Evolutionary conservation across 2,797 vertebrate species (phyloP), one percentile per base, ranked within the genome.

Genomic region (Onychomys arenicola): DNA sequence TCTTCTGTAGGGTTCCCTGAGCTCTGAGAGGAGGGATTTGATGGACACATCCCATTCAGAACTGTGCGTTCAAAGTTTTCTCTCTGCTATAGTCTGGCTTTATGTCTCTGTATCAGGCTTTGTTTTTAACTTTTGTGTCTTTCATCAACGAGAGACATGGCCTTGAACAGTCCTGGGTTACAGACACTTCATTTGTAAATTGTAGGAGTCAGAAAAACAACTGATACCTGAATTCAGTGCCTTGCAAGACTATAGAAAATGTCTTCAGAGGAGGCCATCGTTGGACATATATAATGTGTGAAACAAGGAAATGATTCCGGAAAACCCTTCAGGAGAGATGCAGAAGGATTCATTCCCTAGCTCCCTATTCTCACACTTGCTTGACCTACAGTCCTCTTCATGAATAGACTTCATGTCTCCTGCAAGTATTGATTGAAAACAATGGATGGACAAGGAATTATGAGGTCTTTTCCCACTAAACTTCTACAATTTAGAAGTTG

Each of bases 401-500:
- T 80, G 1, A 25, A 94, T 87, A 96, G 29, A 17, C 29, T 80
- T 23, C 3, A 80, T 59, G 40, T 17, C 59, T 80, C 67, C 65
- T 71, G 12, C 71, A 92, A 80, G 29, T 82, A 49, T 2, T 40
- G 25, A 61, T 90, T 67, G 1, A 67, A 84, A 21, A 90, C 8
- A 80, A 78, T 16, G 0, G 8, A 89, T 75, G 19, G 17, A 34
- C 6, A 90, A 78, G 75, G 1, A 71, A 78, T 46, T 12, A 55
- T 65, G 8, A 27, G 59, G 4, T 67, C 27, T 96, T 80, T 82
- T 49, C 90, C 8, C 57, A 86, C 16, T 93, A 75, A 94, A 81
- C 69, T 80, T 93, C 65, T 77, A 76, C 73, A 87, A 87, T 63
- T 71, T 81, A 63, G 13, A 90, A 95, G n/a, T n/a, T 94, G 73